Evolutionary conservation across 2,797 vertebrate genomes (phyloP).

Genomic region (Hirundo rustica): DNA sequence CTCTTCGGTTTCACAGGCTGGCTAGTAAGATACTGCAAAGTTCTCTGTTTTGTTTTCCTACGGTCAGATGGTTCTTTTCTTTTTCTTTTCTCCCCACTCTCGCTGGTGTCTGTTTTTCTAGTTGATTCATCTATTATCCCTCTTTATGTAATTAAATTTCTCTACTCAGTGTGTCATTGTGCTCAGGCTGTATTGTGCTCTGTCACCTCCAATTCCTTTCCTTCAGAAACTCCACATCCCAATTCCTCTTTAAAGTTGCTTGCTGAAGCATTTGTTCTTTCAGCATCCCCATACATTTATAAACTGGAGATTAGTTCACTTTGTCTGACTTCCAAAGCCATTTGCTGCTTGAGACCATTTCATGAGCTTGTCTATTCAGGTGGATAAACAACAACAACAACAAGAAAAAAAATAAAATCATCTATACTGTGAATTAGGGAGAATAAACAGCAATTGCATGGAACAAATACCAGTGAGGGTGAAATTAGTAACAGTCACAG

Average conservation of each 20-base stretch:
- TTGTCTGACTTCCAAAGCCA: slow-evolving; percentile 66
- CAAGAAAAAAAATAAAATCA: background rate
- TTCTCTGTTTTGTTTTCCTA: slow-evolving; percentile 31
- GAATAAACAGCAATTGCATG: slow-evolving; percentile 35
- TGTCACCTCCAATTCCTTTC: slow-evolving; percentile 43
- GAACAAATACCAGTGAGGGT: slow-evolving; percentile 29
- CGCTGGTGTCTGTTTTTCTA: slow-evolving; percentile 55
- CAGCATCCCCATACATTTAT: slow-evolving; percentile 45
- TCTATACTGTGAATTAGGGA: slow-evolving; percentile 50
- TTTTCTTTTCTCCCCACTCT: slow-evolving; percentile 21
- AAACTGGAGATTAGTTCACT: slow-evolving; percentile 70
- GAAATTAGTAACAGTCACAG: slow-evolving; percentile 41
- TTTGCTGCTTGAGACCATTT: slow-evolving; percentile 69
- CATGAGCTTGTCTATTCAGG: slow-evolving; percentile 60
- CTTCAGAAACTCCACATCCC: slow-evolving; percentile 31
- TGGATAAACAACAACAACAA: slow-evolving; percentile 56
- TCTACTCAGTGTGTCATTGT: slow-evolving; percentile 51
- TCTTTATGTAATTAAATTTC: slow-evolving; percentile 58
- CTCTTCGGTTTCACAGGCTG: slow-evolving; percentile 3
- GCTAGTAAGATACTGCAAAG: background rate
- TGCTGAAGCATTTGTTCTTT: slow-evolving; percentile 64
- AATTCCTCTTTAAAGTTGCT: slow-evolving; percentile 58
- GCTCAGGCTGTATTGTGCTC: slow-evolving; percentile 33
- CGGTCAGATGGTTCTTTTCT: slow-evolving; percentile 32
- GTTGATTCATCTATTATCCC: slow-evolving; percentile 60